Conservation (phyloP, 2,113 vertebrate species). For the Zosterops hypoxanthus region DNA sequence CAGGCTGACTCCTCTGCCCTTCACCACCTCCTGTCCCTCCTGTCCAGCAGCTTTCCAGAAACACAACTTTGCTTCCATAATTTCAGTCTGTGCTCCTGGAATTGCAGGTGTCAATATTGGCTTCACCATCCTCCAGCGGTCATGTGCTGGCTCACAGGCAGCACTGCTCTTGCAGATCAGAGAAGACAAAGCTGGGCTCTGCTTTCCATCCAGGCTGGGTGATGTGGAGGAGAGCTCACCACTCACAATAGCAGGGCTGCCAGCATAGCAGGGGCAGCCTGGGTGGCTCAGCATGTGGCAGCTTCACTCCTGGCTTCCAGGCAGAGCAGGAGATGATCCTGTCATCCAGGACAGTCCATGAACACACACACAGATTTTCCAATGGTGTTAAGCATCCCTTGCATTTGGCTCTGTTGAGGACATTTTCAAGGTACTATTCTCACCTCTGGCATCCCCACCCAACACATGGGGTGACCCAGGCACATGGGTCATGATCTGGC, state of each 20-base stretch:
- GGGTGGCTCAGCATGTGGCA: not conserved
- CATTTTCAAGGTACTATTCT: not conserved
- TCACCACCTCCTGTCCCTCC: not conserved
- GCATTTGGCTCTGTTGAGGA: not conserved
- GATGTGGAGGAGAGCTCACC: not conserved
- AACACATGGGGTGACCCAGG: not conserved
- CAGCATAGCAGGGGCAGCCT: not conserved
- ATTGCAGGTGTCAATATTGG: not conserved
- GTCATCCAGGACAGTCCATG: not conserved
- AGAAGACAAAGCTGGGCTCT: not conserved
- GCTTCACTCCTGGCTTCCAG: not conserved
- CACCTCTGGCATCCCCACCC: not conserved
- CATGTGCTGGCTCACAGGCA: not conserved
- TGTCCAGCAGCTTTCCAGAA: not conserved
- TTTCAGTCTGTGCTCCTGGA: not conserved
- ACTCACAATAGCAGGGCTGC: not conserved
- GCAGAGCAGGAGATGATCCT: not conserved
- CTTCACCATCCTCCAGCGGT: not conserved
- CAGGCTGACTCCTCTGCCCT: not conserved
- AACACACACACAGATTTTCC: not conserved
- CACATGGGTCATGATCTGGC: not conserved
- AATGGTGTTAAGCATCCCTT: not conserved
- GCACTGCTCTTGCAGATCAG: rapidly evolving
- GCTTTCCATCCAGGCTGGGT: not conserved
- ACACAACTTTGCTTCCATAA: rapidly evolving